A percentile compares a stretch with the other conserved stretches of the same genome.
These are phyloP conservation scores for Trichomalopsis sarcophagae DNA, from an alignment of 1,140 invertebrate species.

Conservation along the genomic window DNA sequence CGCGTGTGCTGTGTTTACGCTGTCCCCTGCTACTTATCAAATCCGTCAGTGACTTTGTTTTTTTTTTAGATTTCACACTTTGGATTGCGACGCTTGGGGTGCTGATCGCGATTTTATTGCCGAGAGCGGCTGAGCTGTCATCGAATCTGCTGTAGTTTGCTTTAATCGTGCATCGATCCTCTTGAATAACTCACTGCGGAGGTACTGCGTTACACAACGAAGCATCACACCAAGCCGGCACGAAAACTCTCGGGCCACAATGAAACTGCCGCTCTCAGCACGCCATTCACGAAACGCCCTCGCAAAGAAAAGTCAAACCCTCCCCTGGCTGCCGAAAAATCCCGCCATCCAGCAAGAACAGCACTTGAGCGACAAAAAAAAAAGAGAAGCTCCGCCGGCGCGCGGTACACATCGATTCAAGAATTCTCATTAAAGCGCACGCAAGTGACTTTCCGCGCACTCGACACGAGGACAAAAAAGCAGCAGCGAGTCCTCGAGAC, in stretches of 20 bases:
- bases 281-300: too few relatives aligned
- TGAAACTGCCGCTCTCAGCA: too few relatives aligned
- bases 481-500: slow-evolving; percentile 24
- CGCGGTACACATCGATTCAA: slow-evolving; percentile 16
- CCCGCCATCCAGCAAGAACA: too few relatives aligned
- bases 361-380: too few relatives aligned
- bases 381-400: neutral
- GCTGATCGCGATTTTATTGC: neutral
- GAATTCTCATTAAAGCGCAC: slow-evolving; percentile 45
- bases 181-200: too few relatives aligned
- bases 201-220: too few relatives aligned
- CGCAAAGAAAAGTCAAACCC: too few relatives aligned
- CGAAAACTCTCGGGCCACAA: too few relatives aligned
- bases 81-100: neutral
- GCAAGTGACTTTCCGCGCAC: slow-evolving; percentile 40
- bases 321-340: too few relatives aligned
- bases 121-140: neutral
- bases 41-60: slow-evolving; percentile 17
- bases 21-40: slow-evolving; percentile 35
- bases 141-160: too few relatives aligned
- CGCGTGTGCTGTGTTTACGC: slow-evolving; percentile 23
- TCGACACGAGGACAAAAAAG: slow-evolving; percentile 22
- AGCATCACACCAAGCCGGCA: too few relatives aligned
- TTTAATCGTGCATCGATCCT: too few relatives aligned
- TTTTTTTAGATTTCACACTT: slow-evolving; percentile 15